Conservation (phyloP, 2,113 vertebrate species). For the Oreochromis niloticus region DNA sequence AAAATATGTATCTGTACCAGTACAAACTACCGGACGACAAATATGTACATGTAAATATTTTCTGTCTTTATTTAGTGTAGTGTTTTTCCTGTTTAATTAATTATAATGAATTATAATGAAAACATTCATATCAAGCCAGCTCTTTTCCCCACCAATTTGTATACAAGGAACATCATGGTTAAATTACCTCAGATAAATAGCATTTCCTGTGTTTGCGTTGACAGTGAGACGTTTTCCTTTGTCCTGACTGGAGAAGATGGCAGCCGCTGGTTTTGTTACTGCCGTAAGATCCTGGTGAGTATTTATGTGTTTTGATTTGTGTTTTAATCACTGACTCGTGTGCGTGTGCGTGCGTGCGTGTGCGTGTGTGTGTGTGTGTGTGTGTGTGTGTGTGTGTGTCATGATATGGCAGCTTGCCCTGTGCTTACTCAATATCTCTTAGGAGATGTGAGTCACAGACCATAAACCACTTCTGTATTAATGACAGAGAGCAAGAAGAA, state of each 20-base stretch:
- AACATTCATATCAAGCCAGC: neutral
- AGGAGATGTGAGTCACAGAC: slow-evolving; percentile 40
- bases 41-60: neutral
- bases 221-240: slow-evolving; percentile 96
- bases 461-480: slow-evolving; percentile 33
- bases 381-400: neutral
- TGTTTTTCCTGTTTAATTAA: neutral
- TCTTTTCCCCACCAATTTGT: neutral
- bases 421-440: slow-evolving; percentile 39
- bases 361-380: slow-evolving; percentile 28
- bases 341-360: slow-evolving; percentile 56
- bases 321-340: slow-evolving; percentile 2
- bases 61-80: neutral
- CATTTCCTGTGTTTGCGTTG: neutral
- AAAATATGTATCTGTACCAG: neutral
- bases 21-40: neutral
- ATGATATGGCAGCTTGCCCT: slow-evolving; percentile 20
- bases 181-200: neutral
- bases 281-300: slow-evolving; percentile 95
- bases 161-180: neutral
- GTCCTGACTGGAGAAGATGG: slow-evolving; percentile 95
- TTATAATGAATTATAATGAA: neutral
- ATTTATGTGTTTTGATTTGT: neutral
- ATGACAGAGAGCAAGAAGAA: slow-evolving; percentile 40
- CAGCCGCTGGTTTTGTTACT: slow-evolving; percentile 96